Base-by-base conservation (phyloP, 2,113 vertebrate genomes). In the Geococcyx californianus region DNA sequence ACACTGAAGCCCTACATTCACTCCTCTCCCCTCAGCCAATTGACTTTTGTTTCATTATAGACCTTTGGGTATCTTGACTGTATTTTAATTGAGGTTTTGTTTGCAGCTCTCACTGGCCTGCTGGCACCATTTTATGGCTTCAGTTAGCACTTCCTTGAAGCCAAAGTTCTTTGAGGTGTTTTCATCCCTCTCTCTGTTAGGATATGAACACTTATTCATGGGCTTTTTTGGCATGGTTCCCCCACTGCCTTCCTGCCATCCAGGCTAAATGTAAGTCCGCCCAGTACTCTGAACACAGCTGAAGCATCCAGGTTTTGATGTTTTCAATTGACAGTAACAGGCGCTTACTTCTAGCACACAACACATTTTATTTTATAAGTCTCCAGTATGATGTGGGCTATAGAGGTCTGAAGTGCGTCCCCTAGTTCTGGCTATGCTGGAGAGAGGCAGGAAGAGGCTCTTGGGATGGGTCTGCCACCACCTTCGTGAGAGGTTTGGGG, bases 221-320 rank as follows among this genome's bases (percentile, higher is more conserved):
- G 40, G 40, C 0, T 0, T 1, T 79, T 84, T 81, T 87, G 42
- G 21, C 40, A 60, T 6, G 3, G 16, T 38, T 3, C 10, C 28
- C 28, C 28, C 11, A 15, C 7, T 45, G 14, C 40, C n/a, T 69
- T 91, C 42, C 42, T 83, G 21, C 44, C 2, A 0, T 58, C 85
- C 47, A 68, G 28, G 31, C 16, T 89, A 74, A 74, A 51, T 18
- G 5, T 6, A 8, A 93, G 64, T 33, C 16, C 90, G 13, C 18
- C 21, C 31, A 3, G 0, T 44, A 38, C 58, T 70, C 52, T 34
- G 33, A 67, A 78, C 3, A 7, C 13, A 52, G 9, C 54, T 69
- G 38, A 59, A 74, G 26, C 23, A 77, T 40, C 28, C 47, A 45
- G 7, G 20, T 63, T 91, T 80, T 84, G 79, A 80, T 52, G 28